Evolutionary conservation across 2,113 vertebrate genomes (phyloP).

Genomic region (Marmota flaviventris): DNA sequence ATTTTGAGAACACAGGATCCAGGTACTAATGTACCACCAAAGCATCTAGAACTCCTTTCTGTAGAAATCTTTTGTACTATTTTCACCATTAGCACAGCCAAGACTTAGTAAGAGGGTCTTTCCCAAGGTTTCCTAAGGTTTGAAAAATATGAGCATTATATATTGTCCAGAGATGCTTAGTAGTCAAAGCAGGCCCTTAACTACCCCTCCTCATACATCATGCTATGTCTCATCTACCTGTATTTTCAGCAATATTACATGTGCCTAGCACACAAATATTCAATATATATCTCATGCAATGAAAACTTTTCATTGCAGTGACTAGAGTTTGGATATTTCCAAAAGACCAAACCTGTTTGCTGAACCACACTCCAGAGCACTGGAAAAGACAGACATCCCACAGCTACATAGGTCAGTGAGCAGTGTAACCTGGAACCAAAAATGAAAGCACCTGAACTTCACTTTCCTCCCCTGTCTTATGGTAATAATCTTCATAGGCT

Average conservation of each 20-base stretch:
- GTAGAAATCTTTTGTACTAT: neutral
- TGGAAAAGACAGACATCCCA: neutral
- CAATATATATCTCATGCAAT: neutral
- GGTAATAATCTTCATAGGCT: constrained; percentile 15
- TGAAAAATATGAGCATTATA: neutral
- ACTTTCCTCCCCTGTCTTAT: neutral
- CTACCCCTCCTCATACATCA: neutral
- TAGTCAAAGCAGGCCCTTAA: neutral
- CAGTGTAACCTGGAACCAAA: constrained; percentile 24
- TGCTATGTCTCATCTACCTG: neutral
- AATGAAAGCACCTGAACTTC: constrained; percentile 37
- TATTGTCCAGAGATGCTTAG: neutral
- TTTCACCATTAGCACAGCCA: neutral
- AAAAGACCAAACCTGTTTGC: neutral
- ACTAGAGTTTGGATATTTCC: neutral
- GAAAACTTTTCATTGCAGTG: neutral
- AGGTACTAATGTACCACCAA: neutral
- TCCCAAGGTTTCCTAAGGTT: neutral
- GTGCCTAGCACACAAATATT: neutral
- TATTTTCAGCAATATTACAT: neutral
- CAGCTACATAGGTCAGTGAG: constrained; percentile 28
- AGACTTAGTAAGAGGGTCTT: neutral
- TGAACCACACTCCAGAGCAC: constrained; percentile 3
- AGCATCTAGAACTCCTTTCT: neutral
- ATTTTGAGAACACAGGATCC: neutral